A percentile compares a stretch with the other conserved stretches of the same genome.
Conservation (phyloP, 2,113 vertebrate genomes). For the Danionella cerebrum region DNA sequence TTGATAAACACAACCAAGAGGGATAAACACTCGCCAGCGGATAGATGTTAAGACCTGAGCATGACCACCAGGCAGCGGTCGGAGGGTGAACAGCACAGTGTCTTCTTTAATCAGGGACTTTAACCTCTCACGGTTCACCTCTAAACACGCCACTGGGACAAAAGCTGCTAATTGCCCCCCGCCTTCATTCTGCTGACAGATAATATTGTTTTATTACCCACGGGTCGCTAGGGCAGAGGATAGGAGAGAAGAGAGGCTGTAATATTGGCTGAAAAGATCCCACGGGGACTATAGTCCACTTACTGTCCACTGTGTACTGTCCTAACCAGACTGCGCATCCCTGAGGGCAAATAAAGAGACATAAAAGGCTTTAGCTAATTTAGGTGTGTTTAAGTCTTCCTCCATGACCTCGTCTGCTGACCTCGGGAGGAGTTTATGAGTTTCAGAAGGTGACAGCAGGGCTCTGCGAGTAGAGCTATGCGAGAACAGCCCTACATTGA, state of each 20-base stretch:
- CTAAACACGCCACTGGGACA: constrained; percentile 24
- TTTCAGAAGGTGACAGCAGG: not conserved
- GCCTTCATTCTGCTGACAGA: constrained; percentile 35
- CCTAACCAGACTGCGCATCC: constrained; percentile 29
- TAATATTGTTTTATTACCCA: constrained; percentile 39
- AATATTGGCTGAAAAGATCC: constrained; percentile 13
- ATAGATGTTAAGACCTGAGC: not conserved
- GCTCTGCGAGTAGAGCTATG: not conserved
- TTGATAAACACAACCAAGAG: not conserved
- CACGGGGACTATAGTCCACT: constrained; percentile 23
- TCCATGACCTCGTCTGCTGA: not conserved
- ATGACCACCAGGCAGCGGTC: constrained; percentile 1
- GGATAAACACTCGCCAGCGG: not conserved
- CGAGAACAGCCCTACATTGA: constrained; percentile 6
- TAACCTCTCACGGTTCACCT: constrained; percentile 32
- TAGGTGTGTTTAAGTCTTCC: not conserved
- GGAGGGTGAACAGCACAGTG: constrained; percentile 6
- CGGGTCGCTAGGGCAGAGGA: constrained; percentile 23
- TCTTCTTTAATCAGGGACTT: constrained; percentile 37
- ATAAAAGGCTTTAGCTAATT: constrained; percentile 1
- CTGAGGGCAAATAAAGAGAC: constrained; percentile 16
- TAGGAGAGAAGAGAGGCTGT: constrained; percentile 1
- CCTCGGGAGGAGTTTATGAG: not conserved
- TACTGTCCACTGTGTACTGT: constrained; percentile 14
- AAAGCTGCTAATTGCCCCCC: constrained; percentile 33